These are phyloP conservation scores for Kuschelorhynchus macadamiae DNA, from an alignment of 2,888 invertebrate species.

Conservation along the genomic window DNA sequence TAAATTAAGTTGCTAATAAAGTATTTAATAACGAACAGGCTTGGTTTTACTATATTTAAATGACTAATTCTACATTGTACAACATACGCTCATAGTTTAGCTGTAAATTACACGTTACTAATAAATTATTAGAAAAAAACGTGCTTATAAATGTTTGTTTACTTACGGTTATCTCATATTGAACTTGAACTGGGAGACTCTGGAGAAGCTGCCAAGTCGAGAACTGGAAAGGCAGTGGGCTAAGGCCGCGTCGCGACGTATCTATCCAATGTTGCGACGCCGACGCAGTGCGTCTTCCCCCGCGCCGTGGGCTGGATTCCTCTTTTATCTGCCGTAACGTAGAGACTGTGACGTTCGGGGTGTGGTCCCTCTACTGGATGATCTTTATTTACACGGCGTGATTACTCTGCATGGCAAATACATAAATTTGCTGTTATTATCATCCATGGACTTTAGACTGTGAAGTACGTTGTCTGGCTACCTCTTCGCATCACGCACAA, in stretches of 20 bases:
- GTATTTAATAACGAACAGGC: no score
- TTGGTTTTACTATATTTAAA: no score
- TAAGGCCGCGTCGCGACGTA: slow-evolving; percentile 48
- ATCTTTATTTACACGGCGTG: slow-evolving; percentile 65
- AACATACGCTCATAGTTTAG: no score
- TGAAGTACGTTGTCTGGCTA: slow-evolving; percentile 43
- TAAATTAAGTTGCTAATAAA: no score
- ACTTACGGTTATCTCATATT: slow-evolving; percentile 42
- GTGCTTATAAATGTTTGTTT: slow-evolving; percentile 41
- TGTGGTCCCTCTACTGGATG: slow-evolving; percentile 68
- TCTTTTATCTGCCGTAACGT: slow-evolving; percentile 72
- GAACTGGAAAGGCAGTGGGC: slow-evolving; percentile 49
- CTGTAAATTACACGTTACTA: no score
- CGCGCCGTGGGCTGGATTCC: slow-evolving; percentile 69
- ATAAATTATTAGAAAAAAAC: no score
- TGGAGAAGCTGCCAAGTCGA: slow-evolving; percentile 31
- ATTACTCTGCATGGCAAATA: slow-evolving; percentile 59
- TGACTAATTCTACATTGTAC: no score
- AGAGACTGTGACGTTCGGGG: slow-evolving; percentile 71
- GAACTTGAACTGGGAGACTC: slow-evolving; percentile 10
- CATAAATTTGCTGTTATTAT: slow-evolving; percentile 56
- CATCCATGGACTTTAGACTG: slow-evolving; percentile 39
- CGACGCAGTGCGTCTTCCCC: slow-evolving; percentile 66
- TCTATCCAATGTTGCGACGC: slow-evolving; percentile 64
- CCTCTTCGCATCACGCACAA: slow-evolving; percentile 33